Percentiles rank a stretch among this genome's conserved stretches.
Conservation (phyloP, 2,113 vertebrate species). For the Alectura lathami region DNA sequence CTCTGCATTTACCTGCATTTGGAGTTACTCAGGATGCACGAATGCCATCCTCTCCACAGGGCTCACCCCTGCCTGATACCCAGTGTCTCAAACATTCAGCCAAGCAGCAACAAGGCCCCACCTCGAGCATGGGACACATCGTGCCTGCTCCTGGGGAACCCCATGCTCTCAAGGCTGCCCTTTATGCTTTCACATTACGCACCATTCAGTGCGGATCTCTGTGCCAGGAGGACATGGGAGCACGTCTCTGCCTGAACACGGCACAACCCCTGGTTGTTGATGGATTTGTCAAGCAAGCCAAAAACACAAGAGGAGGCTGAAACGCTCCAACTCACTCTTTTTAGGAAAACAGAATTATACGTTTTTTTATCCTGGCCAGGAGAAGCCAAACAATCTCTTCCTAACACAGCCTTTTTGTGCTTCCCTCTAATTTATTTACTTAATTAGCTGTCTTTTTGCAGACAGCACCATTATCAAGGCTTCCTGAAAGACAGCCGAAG, state of each 20-base stretch:
- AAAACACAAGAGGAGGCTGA: conserved; percentile 27
- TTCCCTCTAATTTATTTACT: not conserved
- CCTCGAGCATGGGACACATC: not conserved
- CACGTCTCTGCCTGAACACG: not conserved
- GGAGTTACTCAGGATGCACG: not conserved
- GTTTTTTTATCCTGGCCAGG: conserved; percentile 1
- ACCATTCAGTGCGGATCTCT: not conserved
- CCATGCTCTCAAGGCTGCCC: not conserved
- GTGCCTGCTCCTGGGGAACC: not conserved
- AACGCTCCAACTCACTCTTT: conserved; percentile 30
- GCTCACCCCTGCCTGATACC: not conserved
- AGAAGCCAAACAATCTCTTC: conserved; percentile 13
- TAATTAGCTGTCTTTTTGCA: conserved; percentile 26
- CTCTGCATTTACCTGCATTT: not conserved
- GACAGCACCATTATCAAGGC: not conserved
- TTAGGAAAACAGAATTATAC: conserved; percentile 40
- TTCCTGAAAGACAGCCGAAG: not conserved
- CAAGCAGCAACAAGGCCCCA: not conserved
- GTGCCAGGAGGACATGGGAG: not conserved
- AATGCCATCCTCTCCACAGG: not conserved
- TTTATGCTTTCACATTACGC: not conserved
- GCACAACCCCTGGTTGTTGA: conserved; percentile 15
- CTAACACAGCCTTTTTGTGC: not conserved
- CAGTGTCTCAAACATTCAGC: rapidly evolving
- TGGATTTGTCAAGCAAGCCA: conserved; percentile 21